Conservation (phyloP, 2,113 vertebrate species). For the Melanotaenia duboulayi region DNA sequence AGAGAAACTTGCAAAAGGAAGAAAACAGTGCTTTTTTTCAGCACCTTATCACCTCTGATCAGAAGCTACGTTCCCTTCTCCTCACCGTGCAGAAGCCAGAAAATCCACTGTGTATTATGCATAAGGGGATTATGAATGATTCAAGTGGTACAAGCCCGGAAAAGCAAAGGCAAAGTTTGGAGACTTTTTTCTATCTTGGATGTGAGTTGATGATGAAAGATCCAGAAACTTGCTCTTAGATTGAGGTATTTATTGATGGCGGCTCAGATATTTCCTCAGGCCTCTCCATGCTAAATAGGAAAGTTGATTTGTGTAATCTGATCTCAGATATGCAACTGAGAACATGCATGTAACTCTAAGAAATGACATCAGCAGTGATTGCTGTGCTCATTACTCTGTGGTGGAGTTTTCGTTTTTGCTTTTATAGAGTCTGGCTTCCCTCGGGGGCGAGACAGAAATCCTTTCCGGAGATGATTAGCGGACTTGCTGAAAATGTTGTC, state of each 20-base stretch:
- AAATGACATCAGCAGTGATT: conserved; percentile 50
- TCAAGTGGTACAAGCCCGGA: conserved; percentile 37
- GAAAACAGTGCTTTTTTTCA: conserved; percentile 61
- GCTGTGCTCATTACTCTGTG: conserved; percentile 17
- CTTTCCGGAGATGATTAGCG: conserved; percentile 68
- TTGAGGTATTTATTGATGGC: conserved; percentile 24
- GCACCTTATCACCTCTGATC: conserved; percentile 69
- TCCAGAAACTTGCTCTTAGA: conserved; percentile 15
- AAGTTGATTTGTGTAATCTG: conserved; percentile 33
- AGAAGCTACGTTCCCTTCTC: conserved; percentile 41
- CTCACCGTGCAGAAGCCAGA: conserved; percentile 27
- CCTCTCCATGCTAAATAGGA: conserved; percentile 19
- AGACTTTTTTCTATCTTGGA: conserved; percentile 26
- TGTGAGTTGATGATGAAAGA: conserved; percentile 49
- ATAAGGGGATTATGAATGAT: conserved; percentile 72
- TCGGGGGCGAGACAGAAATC: conserved; percentile 43
- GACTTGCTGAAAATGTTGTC: conserved; percentile 63
- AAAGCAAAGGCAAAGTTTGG: conserved; percentile 35
- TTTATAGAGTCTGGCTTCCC: conserved; percentile 25
- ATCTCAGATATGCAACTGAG: conserved; percentile 44
- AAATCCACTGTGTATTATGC: conserved; percentile 61
- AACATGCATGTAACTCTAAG: conserved; percentile 26
- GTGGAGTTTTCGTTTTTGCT: conserved; percentile 2
- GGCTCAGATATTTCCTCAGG: conserved; percentile 29
- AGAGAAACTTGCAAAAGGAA: conserved; percentile 19